These are phyloP conservation scores for Drosophila willistoni DNA, from an alignment of 1,140 invertebrate genomes.

Conservation along the genomic window DNA sequence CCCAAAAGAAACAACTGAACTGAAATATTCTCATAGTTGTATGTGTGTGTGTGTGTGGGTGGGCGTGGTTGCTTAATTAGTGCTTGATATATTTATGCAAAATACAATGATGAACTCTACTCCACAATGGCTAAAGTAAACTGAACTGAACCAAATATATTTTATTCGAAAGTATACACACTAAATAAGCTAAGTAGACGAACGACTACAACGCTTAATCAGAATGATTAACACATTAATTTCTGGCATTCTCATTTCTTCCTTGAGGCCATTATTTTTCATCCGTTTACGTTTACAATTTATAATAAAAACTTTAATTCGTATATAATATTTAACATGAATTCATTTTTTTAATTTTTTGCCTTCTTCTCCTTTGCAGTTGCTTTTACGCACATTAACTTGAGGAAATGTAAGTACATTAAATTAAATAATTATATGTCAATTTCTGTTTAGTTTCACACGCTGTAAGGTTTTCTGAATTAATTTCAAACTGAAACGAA, in stretches of 20 bases:
- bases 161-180: neutral
- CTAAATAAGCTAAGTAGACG: no score
- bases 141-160: neutral
- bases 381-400: slow-evolving; percentile 11
- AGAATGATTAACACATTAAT: no score
- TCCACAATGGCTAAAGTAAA: neutral
- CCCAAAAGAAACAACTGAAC: slow-evolving; percentile 9
- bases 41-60: slow-evolving; percentile 12
- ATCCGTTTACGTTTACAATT: no score
- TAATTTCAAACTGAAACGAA: slow-evolving; percentile 41
- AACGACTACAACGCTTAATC: no score
- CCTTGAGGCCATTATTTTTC: no score
- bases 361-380: neutral
- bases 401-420: slow-evolving; percentile 66
- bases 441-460: neutral
- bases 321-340: no score
- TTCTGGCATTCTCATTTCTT: no score
- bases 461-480: slow-evolving; percentile 38
- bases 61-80: slow-evolving; percentile 59
- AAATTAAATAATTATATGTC: slow-evolving; percentile 23
- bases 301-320: no score
- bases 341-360: slow-evolving; percentile 6
- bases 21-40: slow-evolving; percentile 9
- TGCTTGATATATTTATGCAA: slow-evolving; percentile 54
- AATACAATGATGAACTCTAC: neutral